Percentiles rank a stretch among this genome's conserved stretches.
These are phyloP conservation scores for Limnephilus rhombicus DNA, from an alignment of 2,888 invertebrate genomes.

Conservation along the genomic window DNA sequence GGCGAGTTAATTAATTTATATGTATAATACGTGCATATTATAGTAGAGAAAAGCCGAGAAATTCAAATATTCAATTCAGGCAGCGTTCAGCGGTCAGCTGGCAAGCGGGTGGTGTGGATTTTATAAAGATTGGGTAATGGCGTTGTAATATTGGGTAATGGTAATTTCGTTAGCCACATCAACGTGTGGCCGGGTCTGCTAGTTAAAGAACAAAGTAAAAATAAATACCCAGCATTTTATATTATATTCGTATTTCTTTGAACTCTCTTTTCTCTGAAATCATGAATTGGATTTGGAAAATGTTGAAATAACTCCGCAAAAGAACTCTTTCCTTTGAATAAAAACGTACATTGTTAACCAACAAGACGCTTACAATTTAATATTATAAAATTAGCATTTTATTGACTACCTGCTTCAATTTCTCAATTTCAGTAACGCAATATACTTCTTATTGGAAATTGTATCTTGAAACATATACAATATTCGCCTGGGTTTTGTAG, in stretches of 20 bases:
- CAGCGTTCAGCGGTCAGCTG: too few species aligned
- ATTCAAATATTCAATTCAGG: too few species aligned
- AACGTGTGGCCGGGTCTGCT: too few species aligned
- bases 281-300: not conserved
- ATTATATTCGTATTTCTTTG: not conserved
- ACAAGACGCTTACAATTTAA: not conserved
- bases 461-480: not conserved
- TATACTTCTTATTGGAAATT: slow-evolving; percentile 14
- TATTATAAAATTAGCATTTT: not conserved
- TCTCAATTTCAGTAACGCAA: slow-evolving; percentile 3
- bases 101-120: too few species aligned
- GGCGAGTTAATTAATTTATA: too few species aligned
- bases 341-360: not conserved
- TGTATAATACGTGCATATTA: too few species aligned
- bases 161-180: too few species aligned
- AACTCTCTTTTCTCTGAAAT: not conserved
- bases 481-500: not conserved
- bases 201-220: not conserved
- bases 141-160: too few species aligned
- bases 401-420: slow-evolving; percentile 25
- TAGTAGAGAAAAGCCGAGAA: too few species aligned
- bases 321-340: not conserved
- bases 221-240: not conserved
- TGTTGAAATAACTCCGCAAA: not conserved
- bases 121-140: too few species aligned